Conservation (phyloP, 2,888 invertebrate genomes). For the Tachina fera region DNA sequence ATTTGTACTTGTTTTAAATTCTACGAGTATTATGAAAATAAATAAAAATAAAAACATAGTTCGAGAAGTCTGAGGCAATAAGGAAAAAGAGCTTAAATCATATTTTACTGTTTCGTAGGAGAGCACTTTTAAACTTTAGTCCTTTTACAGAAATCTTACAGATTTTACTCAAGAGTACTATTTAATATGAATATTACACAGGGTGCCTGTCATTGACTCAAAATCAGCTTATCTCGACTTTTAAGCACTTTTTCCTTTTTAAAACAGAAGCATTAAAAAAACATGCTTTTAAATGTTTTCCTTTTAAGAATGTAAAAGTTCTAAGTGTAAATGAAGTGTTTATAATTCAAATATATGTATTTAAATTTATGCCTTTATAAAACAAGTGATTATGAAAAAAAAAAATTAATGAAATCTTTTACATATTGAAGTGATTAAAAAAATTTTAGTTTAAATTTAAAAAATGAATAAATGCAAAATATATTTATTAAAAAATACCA, state of each 20-base stretch:
- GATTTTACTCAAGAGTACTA: too few relatives aligned
- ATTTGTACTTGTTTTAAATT: too few relatives aligned
- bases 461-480: constrained; percentile 30
- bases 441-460: not conserved
- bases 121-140: too few relatives aligned
- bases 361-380: not conserved
- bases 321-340: not conserved
- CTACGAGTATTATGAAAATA: too few relatives aligned
- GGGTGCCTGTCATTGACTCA: too few relatives aligned
- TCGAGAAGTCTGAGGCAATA: too few relatives aligned
- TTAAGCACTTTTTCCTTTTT: not conserved
- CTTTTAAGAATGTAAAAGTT: not conserved
- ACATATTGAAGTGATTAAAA: not conserved
- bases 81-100: too few relatives aligned
- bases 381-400: constrained; percentile 26
- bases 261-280: constrained; percentile 1
- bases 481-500: constrained; percentile 10
- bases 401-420: not conserved
- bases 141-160: too few relatives aligned
- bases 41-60: too few relatives aligned
- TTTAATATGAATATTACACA: too few relatives aligned
- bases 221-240: too few relatives aligned
- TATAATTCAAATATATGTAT: not conserved
- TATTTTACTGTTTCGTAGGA: too few relatives aligned
- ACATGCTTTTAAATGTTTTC: constrained; percentile 6